Base-by-base conservation (phyloP, 2,888 invertebrate genomes). In the Caenorhabditis sp. region DNA sequence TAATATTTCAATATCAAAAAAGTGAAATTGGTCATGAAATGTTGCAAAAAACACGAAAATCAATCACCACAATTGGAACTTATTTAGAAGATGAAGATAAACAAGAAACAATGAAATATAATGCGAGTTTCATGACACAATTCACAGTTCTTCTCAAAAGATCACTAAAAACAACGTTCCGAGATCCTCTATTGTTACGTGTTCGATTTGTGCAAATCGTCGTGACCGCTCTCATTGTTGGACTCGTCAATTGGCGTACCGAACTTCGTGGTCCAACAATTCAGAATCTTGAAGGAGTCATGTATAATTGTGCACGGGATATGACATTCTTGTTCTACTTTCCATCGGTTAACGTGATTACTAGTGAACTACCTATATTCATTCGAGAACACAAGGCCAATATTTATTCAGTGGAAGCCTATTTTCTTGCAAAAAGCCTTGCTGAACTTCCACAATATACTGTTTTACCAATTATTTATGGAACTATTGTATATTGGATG, bases 311-410 rank as follows among this genome's bases (percentile, higher is more conserved):
- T 50, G 81, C 77, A 10, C 68, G 84, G 10, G 84, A 94, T 88
- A 94, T 95, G 93, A 95, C 95, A 5, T 95, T 96, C 89, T 93
- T 94, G 86, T 95, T 95, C 89, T 92, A 95, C 17, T 95, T 95
- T 87, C 93, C 95, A 68, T 95, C 95, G 27, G 93, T 95, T 73
- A 93, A 93, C 88, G 96, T 95, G 89, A 95, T 96, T 88, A 94
- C 94, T 82, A 91, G 93, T 0, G 95, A 96, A 88, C 90, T 95
- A 37, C 94, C 95, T 0, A 92, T 95, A 73, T 95, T 95, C 88
- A 90, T 95, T 78, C 90, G 95, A 17, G 95, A 96, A 88, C 93
- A 95, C 84, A 92, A 92, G 76, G 94, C 93, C 86, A 94, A 95
- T 49, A 93, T 96, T 91, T 96, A 96, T 86, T 91, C 95, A 58